Conservation (phyloP, 2,888 invertebrate genomes). For the Diarsia dahlii region DNA sequence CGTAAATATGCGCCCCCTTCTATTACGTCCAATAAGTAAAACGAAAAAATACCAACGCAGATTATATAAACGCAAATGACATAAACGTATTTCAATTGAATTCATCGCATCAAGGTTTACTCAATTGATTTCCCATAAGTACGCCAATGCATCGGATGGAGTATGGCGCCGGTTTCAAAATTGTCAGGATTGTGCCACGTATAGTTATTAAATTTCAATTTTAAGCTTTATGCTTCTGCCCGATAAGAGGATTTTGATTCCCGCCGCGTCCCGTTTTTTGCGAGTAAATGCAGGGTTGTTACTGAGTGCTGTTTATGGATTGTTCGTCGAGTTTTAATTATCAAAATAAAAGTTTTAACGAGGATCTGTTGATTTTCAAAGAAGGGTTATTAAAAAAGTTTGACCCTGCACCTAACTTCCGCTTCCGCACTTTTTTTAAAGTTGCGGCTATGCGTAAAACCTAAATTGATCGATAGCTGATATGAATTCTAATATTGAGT, state of each 20-base stretch:
- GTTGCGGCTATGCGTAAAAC: no score
- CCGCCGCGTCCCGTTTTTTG: conserved; percentile 72
- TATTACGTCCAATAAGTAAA: not conserved
- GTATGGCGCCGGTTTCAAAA: conserved; percentile 56
- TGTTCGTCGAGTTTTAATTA: not conserved
- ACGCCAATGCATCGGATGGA: conserved; percentile 27
- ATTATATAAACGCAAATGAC: not conserved
- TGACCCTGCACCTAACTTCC: no score
- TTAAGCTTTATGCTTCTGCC: conserved; percentile 81
- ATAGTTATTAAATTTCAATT: conserved; percentile 84
- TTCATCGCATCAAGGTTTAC: conserved; percentile 7
- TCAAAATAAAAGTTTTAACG: not conserved
- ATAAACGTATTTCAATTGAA: conserved; percentile 4
- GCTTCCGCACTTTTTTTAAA: no score
- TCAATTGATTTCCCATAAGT: conserved; percentile 50
- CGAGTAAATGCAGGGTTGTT: conserved; percentile 70
- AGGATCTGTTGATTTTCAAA: not conserved
- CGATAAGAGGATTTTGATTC: conserved; percentile 86
- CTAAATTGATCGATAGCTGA: no score
- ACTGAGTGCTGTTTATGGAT: conserved; percentile 18
- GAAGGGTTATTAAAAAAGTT: no score
- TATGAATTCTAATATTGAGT: no score
- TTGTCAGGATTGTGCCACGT: conserved; percentile 53
- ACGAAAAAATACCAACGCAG: not conserved
- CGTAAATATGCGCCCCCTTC: no score